These are phyloP conservation scores for Chelonia mydas DNA, from an alignment of 2,797 vertebrate species.

Conservation along the genomic window DNA sequence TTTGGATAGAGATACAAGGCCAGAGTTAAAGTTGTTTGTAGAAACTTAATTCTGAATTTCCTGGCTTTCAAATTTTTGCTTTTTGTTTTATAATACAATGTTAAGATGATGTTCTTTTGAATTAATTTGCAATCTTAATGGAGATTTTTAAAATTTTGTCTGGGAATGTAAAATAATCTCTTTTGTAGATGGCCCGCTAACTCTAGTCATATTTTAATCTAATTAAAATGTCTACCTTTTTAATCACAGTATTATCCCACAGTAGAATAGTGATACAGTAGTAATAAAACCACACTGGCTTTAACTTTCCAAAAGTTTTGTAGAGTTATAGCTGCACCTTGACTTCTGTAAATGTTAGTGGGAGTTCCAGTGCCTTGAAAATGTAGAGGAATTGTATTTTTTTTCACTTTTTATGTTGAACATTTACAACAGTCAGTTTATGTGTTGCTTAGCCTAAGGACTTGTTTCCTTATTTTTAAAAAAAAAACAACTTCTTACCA, in stretches of 20 bases:
- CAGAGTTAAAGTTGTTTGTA: background rate
- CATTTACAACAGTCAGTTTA: background rate
- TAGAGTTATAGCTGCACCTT: background rate
- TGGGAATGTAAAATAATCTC: background rate
- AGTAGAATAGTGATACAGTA: background rate
- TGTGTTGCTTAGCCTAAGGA: background rate
- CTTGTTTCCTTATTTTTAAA: background rate
- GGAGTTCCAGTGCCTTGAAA: background rate
- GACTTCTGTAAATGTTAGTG: background rate
- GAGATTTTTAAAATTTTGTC: background rate
- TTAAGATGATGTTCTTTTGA: background rate
- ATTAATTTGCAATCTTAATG: background rate
- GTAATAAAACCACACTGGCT: background rate
- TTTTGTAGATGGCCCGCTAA: background rate
- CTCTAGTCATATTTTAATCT: background rate
- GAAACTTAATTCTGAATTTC: background rate
- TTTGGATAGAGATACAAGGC: background rate
- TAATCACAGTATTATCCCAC: background rate
- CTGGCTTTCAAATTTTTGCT: background rate
- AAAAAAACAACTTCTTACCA: background rate
- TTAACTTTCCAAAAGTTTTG: background rate
- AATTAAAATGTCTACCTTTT: background rate
- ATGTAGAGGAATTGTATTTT: background rate
- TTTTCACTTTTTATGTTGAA: fast-evolving
- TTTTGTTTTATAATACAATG: background rate